Base-by-base conservation (phyloP, 1,140 invertebrate species). In the Hermatobates lingyangjiaoensis region DNA sequence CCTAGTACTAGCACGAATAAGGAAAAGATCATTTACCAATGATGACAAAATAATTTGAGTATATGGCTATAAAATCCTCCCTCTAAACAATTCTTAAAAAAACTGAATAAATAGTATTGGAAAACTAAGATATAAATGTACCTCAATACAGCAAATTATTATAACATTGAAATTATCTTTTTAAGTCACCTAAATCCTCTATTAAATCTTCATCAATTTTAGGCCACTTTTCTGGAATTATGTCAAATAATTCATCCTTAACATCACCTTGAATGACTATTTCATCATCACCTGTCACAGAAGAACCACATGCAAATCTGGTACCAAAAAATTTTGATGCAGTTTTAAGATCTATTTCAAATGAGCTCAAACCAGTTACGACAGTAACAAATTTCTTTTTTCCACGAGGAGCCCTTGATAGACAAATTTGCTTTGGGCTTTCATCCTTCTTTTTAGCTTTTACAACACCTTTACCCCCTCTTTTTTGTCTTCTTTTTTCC, bases 341-440 rank as follows among this genome's bases (percentile, higher is more conserved):
- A 54, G 91, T 86, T 71, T 98, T 98, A 44, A 98, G 68, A 70
- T 99, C 94, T 66, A 99, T 95, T 64, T 89, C 91, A 73, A 91
- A 94, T 56, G 87, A 87, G 63, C 79, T 87, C 30, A 92, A 67
- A 40, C 86, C 84, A 40, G 82, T 82, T 0, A 88, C 83, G 20
- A 88, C 83, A 27, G 95, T 99, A 0, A 98, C 92, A 46, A 85
- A 94, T 74, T 98, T 98, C 76, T 97, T 98, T 64, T 98, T 98
- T 46, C 94, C 94, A 60, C 95, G 74, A 15, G 91, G 88, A 27
- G 93, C 87, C 63, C 91, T 77, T 1, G 85, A 93, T 12, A 97
- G 72, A 59, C 80, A 68, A 34, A 81, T 71, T 67, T 84, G 75
- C 62, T 87, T 84, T 27, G 84, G 83, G 21, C 14, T 20, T 20